Percentiles rank a stretch among this genome's conserved stretches.
Conservation (phyloP, 1,140 invertebrate species). For the Protaetia brevitarsis region DNA sequence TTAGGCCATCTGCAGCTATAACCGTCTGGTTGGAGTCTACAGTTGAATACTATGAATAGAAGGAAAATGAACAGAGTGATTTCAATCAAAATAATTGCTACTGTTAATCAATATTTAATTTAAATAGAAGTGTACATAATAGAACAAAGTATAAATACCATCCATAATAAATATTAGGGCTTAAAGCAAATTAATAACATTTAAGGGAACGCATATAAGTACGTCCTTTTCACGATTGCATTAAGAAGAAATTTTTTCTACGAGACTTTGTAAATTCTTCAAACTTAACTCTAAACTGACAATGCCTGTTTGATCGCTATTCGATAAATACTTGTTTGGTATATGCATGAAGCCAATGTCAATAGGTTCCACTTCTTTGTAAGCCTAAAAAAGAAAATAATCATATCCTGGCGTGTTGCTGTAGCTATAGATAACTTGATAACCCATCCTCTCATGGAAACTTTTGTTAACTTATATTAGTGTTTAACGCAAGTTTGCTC, state of each 20-base stretch:
- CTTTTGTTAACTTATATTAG: too few relatives aligned
- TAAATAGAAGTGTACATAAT: too few relatives aligned
- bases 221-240: background rate
- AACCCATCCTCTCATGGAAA: too few relatives aligned
- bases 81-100: too few relatives aligned
- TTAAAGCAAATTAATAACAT: background rate
- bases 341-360: conserved; percentile 45
- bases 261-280: conserved; percentile 41
- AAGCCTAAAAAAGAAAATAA: conserved; percentile 39
- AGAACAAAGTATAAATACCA: conserved; percentile 1
- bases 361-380: conserved; percentile 42
- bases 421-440: background rate
- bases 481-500: too few relatives aligned
- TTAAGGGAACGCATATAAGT: background rate
- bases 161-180: conserved; percentile 7
- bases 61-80: too few relatives aligned
- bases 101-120: too few relatives aligned
- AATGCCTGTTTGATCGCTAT: conserved; percentile 35
- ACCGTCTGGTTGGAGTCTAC: too few relatives aligned
- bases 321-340: conserved; percentile 34
- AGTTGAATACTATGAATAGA: too few relatives aligned
- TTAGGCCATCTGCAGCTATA: too few relatives aligned
- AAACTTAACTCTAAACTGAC: conserved; percentile 45
- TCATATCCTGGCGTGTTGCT: background rate
- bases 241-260: conserved; percentile 15